These are phyloP conservation scores for Eupleurogrammus muticus DNA, from an alignment of 2,797 vertebrate species.

Conservation along the genomic window DNA sequence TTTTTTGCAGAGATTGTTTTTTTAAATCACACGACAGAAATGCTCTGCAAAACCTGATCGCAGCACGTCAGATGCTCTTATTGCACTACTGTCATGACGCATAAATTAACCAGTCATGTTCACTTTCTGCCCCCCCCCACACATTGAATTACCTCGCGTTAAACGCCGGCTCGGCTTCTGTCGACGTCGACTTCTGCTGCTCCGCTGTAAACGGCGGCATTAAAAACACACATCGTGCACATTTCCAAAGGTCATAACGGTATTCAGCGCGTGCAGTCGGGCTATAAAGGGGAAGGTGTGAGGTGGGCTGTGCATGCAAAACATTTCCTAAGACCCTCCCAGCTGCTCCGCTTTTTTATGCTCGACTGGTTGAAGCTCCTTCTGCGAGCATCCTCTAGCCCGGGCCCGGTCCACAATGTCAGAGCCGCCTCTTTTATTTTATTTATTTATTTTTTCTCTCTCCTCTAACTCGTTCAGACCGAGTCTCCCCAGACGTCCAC, in stretches of 20 bases:
- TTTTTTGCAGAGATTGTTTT: no score
- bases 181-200: constrained; percentile 13
- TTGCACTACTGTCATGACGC: not conserved
- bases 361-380: no score
- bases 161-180: constrained; percentile 12
- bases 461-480: constrained; percentile 19
- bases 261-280: constrained; percentile 29
- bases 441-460: no score
- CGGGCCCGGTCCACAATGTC: constrained; percentile 40
- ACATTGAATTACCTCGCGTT: no score
- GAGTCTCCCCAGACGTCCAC: constrained; percentile 42
- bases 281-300: constrained; percentile 29
- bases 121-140: constrained; percentile 21
- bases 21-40: no score
- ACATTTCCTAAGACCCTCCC: constrained; percentile 51
- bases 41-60: constrained; percentile 16
- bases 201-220: constrained; percentile 13
- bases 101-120: constrained; percentile 23
- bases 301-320: constrained; percentile 50
- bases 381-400: constrained; percentile 59
- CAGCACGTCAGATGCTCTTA: constrained; percentile 2
- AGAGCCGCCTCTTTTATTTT: constrained; percentile 35
- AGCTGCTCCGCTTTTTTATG: constrained; percentile 56
- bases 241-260: constrained; percentile 23
- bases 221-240: constrained; percentile 36